Evolutionary conservation across 2,888 invertebrate genomes (phyloP), one percentile per base, ranked within the genome.

Genomic region (Cyaniris semiargus): DNA sequence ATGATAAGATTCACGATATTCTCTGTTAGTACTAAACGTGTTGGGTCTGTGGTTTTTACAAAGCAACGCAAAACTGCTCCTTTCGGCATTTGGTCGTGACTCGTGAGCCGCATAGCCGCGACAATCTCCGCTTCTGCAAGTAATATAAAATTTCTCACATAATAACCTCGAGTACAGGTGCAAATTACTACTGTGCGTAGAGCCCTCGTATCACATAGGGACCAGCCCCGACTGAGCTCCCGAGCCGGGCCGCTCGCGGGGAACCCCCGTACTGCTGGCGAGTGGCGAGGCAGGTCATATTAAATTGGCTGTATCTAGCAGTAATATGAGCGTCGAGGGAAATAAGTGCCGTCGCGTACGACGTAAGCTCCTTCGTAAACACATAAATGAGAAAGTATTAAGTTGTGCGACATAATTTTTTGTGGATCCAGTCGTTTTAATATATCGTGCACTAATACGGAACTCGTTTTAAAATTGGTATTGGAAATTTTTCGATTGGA

Each of bases 81-180:
- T 44, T 44, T 31, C 70, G 53, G 18, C 53, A 18, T 53, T 15
- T n/a, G n/a, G n/a, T n/a, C n/a, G n/a, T n/a, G n/a, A n/a, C n/a
- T 13, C 48, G 27, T 66, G 13, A 13, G 10, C 23, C 23, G 13
- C 23, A 60, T n/a, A n/a, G n/a, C n/a, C n/a, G n/a, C n/a, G n/a
- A n/a, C n/a, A 76, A 60, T 76, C 60, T 66, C 27, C 27, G 15
- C 15, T 58, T 75, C 31, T 38, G 75, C 15, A 84, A 88, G 86
- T 87, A 86, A 86, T 86, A 87, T 86, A 86, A 88, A 91, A 89
- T 89, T 89, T 90, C 88, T 88, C 90, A 89, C 89, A 89, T 89
- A 90, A 90, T 91, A 91, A 88, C 87, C 83, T 86, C 81, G 89
- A 87, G 85, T 90, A 90, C 91, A 92, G 91, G 91, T 92, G 92